A percentile compares a stretch with the other conserved stretches of the same genome.
Evolutionary conservation across 2,113 vertebrate genomes (phyloP).

Genomic region (Gavialis gangeticus): DNA sequence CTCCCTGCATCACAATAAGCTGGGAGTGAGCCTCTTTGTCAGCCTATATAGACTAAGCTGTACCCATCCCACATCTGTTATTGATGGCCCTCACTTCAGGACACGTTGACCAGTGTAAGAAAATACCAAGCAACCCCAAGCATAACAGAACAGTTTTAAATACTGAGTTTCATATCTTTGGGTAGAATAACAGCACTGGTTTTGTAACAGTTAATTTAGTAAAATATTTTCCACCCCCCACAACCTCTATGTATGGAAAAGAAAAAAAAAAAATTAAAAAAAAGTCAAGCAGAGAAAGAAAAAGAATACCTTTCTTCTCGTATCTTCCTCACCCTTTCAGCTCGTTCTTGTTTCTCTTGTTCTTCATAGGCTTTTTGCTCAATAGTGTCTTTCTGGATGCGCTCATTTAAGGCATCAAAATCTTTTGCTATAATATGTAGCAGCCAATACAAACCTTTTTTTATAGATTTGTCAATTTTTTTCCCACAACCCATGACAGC

Average conservation of each 20-base stretch:
- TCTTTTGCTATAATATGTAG: slow-evolving; percentile 93
- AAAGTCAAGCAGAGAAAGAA: not conserved
- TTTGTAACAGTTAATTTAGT: not conserved
- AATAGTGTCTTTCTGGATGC: slow-evolving; percentile 91
- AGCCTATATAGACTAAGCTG: not conserved
- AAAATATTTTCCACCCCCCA: not conserved
- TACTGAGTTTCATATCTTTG: not conserved
- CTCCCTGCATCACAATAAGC: not conserved
- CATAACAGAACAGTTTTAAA: not conserved
- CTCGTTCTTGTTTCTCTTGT: slow-evolving; percentile 90
- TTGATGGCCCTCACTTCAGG: not conserved
- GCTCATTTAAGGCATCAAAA: slow-evolving; percentile 91
- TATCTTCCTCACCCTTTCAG: slow-evolving; percentile 88
- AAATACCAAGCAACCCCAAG: not conserved
- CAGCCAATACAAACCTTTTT: slow-evolving; percentile 93
- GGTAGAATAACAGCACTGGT: not conserved
- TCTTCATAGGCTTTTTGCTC: slow-evolving; percentile 92
- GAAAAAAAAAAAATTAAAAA: not conserved
- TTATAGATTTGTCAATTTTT: slow-evolving; percentile 95
- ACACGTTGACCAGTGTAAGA: not conserved
- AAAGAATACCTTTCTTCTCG: slow-evolving; percentile 88
- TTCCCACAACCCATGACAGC: slow-evolving; percentile 91
- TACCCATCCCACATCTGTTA: not conserved
- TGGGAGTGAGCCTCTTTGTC: not conserved
- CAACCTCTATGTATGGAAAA: not conserved